Base-by-base conservation (phyloP, 2,888 invertebrate genomes). In the Drosophila putrida region DNA sequence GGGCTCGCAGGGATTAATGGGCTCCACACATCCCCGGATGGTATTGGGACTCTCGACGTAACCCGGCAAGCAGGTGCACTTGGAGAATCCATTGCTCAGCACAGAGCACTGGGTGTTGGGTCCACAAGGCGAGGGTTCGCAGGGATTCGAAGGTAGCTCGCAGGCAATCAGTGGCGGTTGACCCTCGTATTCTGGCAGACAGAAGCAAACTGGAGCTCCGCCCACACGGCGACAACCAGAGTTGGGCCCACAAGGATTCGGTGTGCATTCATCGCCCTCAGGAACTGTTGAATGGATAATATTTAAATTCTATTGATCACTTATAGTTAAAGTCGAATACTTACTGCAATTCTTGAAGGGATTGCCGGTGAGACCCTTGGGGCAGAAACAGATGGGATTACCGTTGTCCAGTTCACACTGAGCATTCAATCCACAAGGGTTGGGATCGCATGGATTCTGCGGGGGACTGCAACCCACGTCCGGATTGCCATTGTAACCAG, bases 311-410 rank as follows among this genome's bases (percentile, higher is more conserved):
- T 0, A 33, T 13, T 27, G 10, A 0, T 2, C 15, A 51, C 27
- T 15, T 0, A 4, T 4, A 2, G 9, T 35, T 0, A 0, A 9
- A 11, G 0, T 36, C 2, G 6, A 2, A 79, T 92, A 96, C 97
- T 94, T 95, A 97, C 97, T 96, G 94, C 97, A 97, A 93, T 95
- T 96, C 90, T 95, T 95, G 91, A 97, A 97, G 44, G 98, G 98
- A 94, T 98, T 97, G 92, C 98, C 98, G 4, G 97, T 97, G 73
- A 97, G 93, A 71, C 97, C 97, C 92, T 96, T 97, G 0, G 97
- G 97, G 90, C 98, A 98, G 93, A 94, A 96, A 90, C 98, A 98
- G 78, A 97, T 96, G 2, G 97, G 97, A 91, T 95, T 96, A 54
- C 97, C 97, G 83, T 96, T 95, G 83, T 97, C 96, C 53, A 95